phyloP scores from a whole-genome alignment of 2,888 invertebrate species.

The Apoderus coryli region DNA sequence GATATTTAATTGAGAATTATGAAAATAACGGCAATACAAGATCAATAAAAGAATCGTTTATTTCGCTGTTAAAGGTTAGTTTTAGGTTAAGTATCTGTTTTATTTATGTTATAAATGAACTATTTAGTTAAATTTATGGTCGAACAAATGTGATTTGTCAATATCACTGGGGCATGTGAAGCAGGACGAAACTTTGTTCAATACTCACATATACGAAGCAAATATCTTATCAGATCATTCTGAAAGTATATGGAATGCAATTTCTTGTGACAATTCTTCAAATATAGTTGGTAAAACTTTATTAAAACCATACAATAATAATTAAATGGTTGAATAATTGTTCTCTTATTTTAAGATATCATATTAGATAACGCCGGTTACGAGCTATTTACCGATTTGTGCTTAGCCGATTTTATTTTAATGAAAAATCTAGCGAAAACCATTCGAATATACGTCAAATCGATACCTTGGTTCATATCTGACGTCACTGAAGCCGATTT shows the following conservation, averaged over 20 bases:
- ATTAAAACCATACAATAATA: background rate
- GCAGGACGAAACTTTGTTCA: slow-evolving; percentile 41
- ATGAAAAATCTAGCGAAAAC: slow-evolving; percentile 41
- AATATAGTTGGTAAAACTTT: slow-evolving; percentile 17
- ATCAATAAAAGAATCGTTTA: slow-evolving; percentile 34
- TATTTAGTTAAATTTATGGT: slow-evolving; percentile 69
- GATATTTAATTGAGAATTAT: slow-evolving; percentile 27
- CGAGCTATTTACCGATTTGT: slow-evolving; percentile 81
- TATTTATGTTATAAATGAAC: slow-evolving; percentile 5
- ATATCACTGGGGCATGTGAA: slow-evolving; percentile 58
- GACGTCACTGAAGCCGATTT: slow-evolving; percentile 72
- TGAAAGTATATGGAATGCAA: slow-evolving; percentile 38
- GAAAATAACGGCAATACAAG: slow-evolving; percentile 14
- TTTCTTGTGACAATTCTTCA: slow-evolving; percentile 20
- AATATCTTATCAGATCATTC: slow-evolving; percentile 50
- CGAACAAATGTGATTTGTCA: slow-evolving; percentile 89
- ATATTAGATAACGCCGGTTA: slow-evolving; percentile 90
- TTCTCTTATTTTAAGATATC: slow-evolving; percentile 41
- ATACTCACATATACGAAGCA: slow-evolving; percentile 38
- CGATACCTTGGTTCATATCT: slow-evolving; percentile 91
- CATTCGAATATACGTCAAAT: slow-evolving; percentile 73
- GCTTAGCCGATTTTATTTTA: slow-evolving; percentile 69
- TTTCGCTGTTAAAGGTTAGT: slow-evolving; percentile 45
- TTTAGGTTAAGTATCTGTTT: too few relatives aligned
- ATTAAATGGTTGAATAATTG: background rate